A percentile compares a stretch with the other conserved stretches of the same genome.
These are phyloP conservation scores for Oreochromis mossambicus DNA, from an alignment of 2,797 vertebrate genomes.

Conservation along the genomic window DNA sequence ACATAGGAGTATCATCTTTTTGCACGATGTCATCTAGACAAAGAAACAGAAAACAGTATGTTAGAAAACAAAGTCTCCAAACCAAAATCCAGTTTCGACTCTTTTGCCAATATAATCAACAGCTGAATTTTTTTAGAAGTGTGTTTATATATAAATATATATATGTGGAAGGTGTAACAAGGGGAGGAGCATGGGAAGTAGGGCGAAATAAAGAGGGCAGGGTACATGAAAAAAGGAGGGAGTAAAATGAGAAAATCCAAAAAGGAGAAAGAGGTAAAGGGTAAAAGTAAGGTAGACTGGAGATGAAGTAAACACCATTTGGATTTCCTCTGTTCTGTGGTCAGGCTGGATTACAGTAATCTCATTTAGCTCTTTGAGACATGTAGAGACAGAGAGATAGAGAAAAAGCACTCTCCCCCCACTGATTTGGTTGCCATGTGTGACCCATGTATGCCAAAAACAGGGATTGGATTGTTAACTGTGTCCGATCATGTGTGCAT, in stretches of 20 bases:
- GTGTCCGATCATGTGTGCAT: neutral
- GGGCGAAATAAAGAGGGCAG: neutral
- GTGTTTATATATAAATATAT: neutral
- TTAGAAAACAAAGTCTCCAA: neutral
- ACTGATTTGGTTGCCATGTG: neutral
- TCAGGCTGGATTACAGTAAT: constrained; percentile 58
- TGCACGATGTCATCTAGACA: constrained; percentile 90
- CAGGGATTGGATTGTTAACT: neutral
- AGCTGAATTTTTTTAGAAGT: neutral
- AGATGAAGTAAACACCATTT: constrained; percentile 35
- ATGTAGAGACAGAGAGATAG: neutral
- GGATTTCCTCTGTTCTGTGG: constrained; percentile 30
- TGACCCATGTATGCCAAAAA: constrained; percentile 20
- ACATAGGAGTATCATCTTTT: constrained; percentile 79
- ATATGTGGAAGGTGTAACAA: neutral
- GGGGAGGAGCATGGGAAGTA: neutral
- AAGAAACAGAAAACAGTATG: neutral
- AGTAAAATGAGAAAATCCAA: neutral
- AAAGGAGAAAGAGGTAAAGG: neutral
- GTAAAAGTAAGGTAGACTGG: neutral
- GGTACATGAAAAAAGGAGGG: neutral
- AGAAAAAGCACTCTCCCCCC: neutral
- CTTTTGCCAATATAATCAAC: neutral
- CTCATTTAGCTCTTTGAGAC: constrained; percentile 32
- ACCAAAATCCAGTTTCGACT: neutral